Percentiles rank a stretch among this genome's conserved stretches.
Conservation (phyloP, 2,797 vertebrate genomes). For the Margarornis squamiger region DNA sequence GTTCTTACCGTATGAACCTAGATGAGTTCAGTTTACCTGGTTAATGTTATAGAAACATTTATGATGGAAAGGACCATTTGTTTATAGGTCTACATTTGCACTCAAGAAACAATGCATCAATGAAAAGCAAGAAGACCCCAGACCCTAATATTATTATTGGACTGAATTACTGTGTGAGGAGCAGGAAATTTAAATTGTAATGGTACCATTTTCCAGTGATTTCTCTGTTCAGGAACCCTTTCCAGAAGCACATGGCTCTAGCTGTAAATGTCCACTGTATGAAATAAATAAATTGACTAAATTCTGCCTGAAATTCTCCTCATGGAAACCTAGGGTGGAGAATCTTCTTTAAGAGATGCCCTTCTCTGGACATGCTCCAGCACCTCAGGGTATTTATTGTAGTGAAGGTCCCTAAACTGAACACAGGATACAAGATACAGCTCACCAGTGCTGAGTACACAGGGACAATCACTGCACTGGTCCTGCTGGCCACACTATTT, state of each 20-base stretch:
- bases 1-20: background rate
- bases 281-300: background rate
- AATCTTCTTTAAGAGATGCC: background rate
- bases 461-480: too few species aligned
- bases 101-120: background rate
- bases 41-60: background rate
- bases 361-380: background rate
- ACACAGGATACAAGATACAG: rapidly evolving
- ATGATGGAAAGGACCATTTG: background rate
- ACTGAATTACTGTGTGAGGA: background rate
- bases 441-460: background rate
- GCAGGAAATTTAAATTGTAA: background rate
- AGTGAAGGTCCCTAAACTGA: background rate
- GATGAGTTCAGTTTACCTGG: background rate
- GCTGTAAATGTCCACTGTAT: too few species aligned
- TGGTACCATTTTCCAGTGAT: background rate
- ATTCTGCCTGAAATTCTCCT: background rate
- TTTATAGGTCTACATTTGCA: background rate
- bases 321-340: background rate
- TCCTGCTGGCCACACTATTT: background rate
- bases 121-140: background rate
- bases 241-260: background rate
- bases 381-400: background rate
- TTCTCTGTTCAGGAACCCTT: background rate
- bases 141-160: background rate